A percentile compares a stretch with the other conserved stretches of the same genome.
Conservation (phyloP, 2,888 invertebrate genomes). For the Stegana nigrithorax region DNA sequence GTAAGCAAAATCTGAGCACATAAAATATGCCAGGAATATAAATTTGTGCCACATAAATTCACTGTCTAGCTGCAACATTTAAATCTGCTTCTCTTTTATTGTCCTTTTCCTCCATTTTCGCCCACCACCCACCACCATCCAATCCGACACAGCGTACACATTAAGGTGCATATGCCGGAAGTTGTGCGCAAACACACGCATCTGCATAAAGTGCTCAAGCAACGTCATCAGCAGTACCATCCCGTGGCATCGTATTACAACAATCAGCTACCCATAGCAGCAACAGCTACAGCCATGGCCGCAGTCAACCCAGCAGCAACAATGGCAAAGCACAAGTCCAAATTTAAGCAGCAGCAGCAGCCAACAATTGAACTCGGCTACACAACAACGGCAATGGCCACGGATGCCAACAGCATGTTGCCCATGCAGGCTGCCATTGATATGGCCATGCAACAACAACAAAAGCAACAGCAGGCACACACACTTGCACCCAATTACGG, state of each 20-base stretch:
- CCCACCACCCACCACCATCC: too few species aligned
- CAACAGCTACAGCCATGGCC: slow-evolving; percentile 13
- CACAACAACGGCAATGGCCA: slow-evolving; percentile 42
- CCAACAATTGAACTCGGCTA: slow-evolving; percentile 37
- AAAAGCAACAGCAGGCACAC: slow-evolving; percentile 16
- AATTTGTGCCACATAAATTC: slow-evolving; percentile 4
- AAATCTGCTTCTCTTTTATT: neutral
- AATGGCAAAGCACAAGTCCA: slow-evolving; percentile 32
- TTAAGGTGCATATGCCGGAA: slow-evolving; percentile 61
- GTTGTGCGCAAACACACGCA: slow-evolving; percentile 52
- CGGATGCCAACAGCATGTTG: slow-evolving; percentile 42
- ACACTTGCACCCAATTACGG: slow-evolving; percentile 47
- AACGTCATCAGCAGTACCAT: slow-evolving; percentile 28
- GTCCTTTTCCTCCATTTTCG: neutral
- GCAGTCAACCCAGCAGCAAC: neutral
- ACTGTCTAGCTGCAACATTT: too few species aligned
- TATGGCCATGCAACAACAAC: slow-evolving; percentile 26
- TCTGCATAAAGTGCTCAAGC: slow-evolving; percentile 49
- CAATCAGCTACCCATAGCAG: slow-evolving; percentile 15
- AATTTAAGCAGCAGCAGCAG: slow-evolving; percentile 37
- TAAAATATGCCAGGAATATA: slow-evolving; percentile 4
- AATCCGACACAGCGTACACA: slow-evolving; percentile 56
- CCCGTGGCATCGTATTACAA: slow-evolving; percentile 16
- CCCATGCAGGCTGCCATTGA: slow-evolving; percentile 38
- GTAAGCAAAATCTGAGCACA: slow-evolving; percentile 39